Conservation (phyloP, 2,113 vertebrate species). For the Lampris incognitus region DNA sequence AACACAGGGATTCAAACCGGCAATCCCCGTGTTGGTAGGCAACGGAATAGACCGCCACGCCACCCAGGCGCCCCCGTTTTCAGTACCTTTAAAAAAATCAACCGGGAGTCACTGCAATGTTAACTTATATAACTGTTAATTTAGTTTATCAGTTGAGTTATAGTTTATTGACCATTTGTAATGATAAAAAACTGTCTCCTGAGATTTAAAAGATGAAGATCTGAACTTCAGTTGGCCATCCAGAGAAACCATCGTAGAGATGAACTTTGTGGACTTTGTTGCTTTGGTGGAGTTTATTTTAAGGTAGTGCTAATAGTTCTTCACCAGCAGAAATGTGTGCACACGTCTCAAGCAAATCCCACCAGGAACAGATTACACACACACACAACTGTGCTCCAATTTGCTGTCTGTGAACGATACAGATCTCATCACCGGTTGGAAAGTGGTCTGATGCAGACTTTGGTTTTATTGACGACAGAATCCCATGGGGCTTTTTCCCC, state of each 20-base stretch:
- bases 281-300: neutral
- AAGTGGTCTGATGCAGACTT: conserved; percentile 1
- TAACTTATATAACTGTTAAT: too few relatives aligned
- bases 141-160: too few relatives aligned
- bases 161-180: neutral
- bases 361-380: neutral
- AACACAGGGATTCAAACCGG: too few relatives aligned
- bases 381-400: neutral
- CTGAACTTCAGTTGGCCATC: neutral
- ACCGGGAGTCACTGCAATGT: too few relatives aligned
- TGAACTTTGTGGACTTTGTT: neutral
- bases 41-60: too few relatives aligned
- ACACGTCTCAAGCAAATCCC: neutral
- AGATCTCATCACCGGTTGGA: neutral
- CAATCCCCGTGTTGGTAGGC: too few relatives aligned
- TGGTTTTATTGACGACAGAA: conserved; percentile 1
- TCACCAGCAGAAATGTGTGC: neutral
- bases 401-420: neutral
- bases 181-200: neutral
- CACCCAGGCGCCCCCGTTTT: too few relatives aligned
- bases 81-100: too few relatives aligned
- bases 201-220: neutral
- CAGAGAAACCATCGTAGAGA: neutral
- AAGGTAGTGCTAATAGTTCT: neutral
- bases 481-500: conserved; percentile 5